Base-by-base conservation (phyloP, 2,888 invertebrate species). In the Meteorus cinctellus region DNA sequence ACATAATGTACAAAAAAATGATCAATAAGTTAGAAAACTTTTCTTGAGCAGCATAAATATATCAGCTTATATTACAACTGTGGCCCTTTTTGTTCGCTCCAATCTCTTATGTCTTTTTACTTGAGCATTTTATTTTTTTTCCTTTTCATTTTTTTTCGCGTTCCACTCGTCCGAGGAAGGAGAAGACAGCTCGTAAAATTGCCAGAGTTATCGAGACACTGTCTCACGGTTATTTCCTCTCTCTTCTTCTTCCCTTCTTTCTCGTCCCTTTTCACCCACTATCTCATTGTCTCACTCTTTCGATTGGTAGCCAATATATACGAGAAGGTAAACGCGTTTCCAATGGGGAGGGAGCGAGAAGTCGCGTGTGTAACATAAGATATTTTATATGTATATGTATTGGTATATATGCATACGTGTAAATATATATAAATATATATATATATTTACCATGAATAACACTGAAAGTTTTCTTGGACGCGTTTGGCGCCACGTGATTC, bases 141-240 rank as follows among this genome's bases (percentile, higher is more conserved):
- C 62, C 48, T 36, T 71, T 67, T 66, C 31, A 19, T 45, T 76
- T 76, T 76, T 36, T 72, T 72, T 48, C 24, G 60, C 51, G 67
- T 72, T 76, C 72, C 29, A 76, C 72, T 76, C 36, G 67, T 72
- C 66, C 59, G 45, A 75, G 63, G 71, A 68, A 76, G 76, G 72
- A 76, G 72, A 76, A 72, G 76, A 76, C 76, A 76, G 76, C 76
- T 76, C 76, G 66, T 76, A 76, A 76, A 76, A 76, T 76, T 29
- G 72, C 68, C 41, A 76, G 66, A 76, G 76, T 76, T 76, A 76
- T 76, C 67, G 76, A 62, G 68, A 72, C 68, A 60, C 62, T 68
- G 72, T 72, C 76, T 72, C 76, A 76, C 76, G 76, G 76, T 76
- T 71, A 68, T 62, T 36, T 24, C 62, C 24, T 71, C 31, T 51